Conservation (phyloP, 2,797 vertebrate species). For the Fringilla coelebs region DNA sequence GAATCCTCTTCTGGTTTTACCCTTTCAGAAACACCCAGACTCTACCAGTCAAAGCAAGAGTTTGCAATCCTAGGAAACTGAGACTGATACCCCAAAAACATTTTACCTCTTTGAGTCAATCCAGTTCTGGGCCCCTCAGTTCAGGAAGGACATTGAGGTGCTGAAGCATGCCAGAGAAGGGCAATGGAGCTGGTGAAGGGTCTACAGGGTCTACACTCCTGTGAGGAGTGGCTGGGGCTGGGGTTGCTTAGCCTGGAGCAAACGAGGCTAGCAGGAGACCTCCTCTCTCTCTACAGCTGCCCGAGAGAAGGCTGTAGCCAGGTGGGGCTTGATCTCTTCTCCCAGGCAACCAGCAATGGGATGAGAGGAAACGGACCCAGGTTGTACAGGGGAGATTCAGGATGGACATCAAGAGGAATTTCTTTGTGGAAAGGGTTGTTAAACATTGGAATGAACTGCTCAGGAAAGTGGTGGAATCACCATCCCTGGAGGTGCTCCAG, state of each 20-base stretch:
- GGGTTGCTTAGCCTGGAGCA: not conserved
- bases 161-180: not conserved
- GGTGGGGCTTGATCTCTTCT: not conserved
- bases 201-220: not conserved
- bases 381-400: not conserved
- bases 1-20: not conserved
- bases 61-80: not conserved
- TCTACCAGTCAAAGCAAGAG: not conserved
- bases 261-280: accelerated
- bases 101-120: not conserved
- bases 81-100: not conserved
- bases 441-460: not conserved
- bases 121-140: not conserved
- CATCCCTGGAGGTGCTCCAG: not conserved
- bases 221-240: not conserved
- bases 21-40: not conserved
- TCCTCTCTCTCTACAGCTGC: not conserved
- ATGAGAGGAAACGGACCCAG: not conserved
- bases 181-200: not conserved
- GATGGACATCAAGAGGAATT: not conserved
- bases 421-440: not conserved
- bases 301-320: not conserved
- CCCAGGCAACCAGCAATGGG: not conserved
- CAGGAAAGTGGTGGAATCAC: not conserved
- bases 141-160: no score